Conservation (phyloP, 1,140 invertebrate genomes). For the Mylabris phalerata region DNA sequence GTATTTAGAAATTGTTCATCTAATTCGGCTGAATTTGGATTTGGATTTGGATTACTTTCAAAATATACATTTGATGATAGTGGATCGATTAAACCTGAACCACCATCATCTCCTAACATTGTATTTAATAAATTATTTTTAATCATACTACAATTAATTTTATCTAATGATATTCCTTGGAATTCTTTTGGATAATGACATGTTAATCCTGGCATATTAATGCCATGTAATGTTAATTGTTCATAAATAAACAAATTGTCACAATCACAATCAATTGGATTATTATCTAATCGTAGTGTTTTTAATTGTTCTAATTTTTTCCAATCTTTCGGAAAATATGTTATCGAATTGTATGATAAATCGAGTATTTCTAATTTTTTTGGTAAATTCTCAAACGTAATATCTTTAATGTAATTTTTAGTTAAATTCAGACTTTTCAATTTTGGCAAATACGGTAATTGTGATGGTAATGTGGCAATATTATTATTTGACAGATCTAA, state of each 20-base stretch:
- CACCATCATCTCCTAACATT: slow-evolving; percentile 37
- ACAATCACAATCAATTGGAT: slow-evolving; percentile 54
- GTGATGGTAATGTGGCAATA: slow-evolving; percentile 48
- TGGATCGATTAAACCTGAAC: slow-evolving; percentile 23
- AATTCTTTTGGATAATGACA: slow-evolving; percentile 47
- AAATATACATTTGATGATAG: too few relatives aligned
- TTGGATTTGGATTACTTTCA: too few relatives aligned
- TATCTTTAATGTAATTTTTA: slow-evolving; percentile 48
- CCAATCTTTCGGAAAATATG: slow-evolving; percentile 49
- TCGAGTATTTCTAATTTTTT: slow-evolving; percentile 53
- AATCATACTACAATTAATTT: slow-evolving; percentile 44
- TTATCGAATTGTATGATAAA: slow-evolving; percentile 53
- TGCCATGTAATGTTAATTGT: slow-evolving; percentile 44
- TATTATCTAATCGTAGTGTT: slow-evolving; percentile 50
- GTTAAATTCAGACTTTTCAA: slow-evolving; percentile 52
- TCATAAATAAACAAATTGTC: slow-evolving; percentile 50
- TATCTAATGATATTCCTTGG: slow-evolving; percentile 46
- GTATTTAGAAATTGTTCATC: slow-evolving; percentile 31
- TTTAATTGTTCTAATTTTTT: slow-evolving; percentile 46
- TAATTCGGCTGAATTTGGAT: slow-evolving; percentile 35
- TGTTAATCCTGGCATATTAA: slow-evolving; percentile 49
- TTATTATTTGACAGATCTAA: slow-evolving; percentile 53
- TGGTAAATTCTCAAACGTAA: slow-evolving; percentile 48
- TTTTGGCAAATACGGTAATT: slow-evolving; percentile 49
- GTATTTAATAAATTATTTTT: slow-evolving; percentile 45